Percentiles rank a stretch among this genome's conserved stretches.
These are phyloP conservation scores for Gastrophryne carolinensis DNA, from an alignment of 2,797 vertebrate genomes.

Conservation along the genomic window DNA sequence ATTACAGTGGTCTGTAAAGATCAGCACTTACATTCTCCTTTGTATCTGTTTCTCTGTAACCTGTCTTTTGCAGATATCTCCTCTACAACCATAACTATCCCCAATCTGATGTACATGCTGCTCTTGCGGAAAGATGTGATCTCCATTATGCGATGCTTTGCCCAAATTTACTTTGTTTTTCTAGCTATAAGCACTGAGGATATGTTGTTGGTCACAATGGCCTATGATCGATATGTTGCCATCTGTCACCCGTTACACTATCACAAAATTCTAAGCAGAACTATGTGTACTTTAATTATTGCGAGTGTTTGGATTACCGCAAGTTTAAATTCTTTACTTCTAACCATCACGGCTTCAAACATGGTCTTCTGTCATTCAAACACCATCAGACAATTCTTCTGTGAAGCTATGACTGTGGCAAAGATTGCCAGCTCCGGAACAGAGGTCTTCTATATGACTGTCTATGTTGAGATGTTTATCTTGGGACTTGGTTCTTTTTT, in stretches of 20 bases:
- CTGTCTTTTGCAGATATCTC: constrained; percentile 29
- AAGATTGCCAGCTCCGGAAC: neutral
- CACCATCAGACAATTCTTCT: constrained; percentile 19
- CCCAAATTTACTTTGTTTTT: constrained; percentile 23
- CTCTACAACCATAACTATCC: constrained; percentile 8
- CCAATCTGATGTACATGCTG: constrained; percentile 29
- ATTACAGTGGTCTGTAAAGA: neutral
- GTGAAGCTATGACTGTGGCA: constrained; percentile 19
- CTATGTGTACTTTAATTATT: neutral
- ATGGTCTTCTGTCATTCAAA: constrained; percentile 27
- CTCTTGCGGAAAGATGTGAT: neutral
- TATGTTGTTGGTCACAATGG: constrained; percentile 21
- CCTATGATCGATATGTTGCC: constrained; percentile 31
- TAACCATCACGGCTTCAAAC: neutral
- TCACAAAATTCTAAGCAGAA: constrained; percentile 9
- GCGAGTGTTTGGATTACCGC: neutral
- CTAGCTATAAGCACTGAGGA: neutral
- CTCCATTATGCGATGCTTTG: constrained; percentile 7
- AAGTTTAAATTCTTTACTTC: neutral
- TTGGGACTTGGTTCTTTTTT: constrained; percentile 60
- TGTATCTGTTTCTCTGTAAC: constrained; percentile 34
- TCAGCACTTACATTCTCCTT: constrained; percentile 12
- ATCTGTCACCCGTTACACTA: constrained; percentile 35
- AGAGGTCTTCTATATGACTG: constrained; percentile 27
- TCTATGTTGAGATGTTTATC: constrained; percentile 48